Evolutionary conservation across 1,140 invertebrate species (phyloP).

Genomic region (Lordiphosa clarofinis): DNA sequence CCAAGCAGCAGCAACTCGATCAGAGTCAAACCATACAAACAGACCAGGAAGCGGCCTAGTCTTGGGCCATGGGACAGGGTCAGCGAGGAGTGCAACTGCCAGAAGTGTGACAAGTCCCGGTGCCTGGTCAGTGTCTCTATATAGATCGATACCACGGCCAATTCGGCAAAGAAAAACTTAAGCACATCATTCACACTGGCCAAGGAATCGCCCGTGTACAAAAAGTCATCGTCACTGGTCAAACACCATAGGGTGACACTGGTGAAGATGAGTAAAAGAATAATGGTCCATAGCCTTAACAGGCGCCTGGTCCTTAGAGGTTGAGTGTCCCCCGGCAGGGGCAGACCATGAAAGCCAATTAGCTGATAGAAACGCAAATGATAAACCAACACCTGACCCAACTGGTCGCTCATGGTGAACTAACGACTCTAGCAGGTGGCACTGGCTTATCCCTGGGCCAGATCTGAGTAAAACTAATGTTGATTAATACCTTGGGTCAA

Average conservation of each 20-base stretch:
- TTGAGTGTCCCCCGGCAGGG: constrained; percentile 22
- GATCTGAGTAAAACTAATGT: constrained; percentile 5
- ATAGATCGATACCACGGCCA: constrained; percentile 54
- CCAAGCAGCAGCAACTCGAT: constrained; percentile 26
- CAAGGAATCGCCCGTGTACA: constrained; percentile 49
- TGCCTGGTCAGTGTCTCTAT: constrained; percentile 40
- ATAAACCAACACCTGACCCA: constrained; percentile 43
- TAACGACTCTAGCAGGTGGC: neutral
- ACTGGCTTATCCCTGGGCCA: neutral
- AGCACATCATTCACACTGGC: constrained; percentile 53
- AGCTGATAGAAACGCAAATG: constrained; percentile 59
- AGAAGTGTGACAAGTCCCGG: constrained; percentile 38
- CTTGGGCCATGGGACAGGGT: neutral
- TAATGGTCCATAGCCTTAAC: constrained; percentile 28
- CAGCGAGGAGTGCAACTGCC: constrained; percentile 36
- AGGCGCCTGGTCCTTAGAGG: neutral
- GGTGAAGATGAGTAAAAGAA: constrained; percentile 24
- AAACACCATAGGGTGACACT: constrained; percentile 18
- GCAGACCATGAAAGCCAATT: constrained; percentile 49
- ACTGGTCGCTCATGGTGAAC: constrained; percentile 37
- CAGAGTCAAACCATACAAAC: constrained; percentile 19
- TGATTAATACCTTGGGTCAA: constrained; percentile 3
- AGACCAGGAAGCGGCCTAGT: constrained; percentile 19
- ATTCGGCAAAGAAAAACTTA: constrained; percentile 45
- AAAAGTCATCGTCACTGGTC: constrained; percentile 34